Conservation (phyloP, 1,140 invertebrate species). For the Mylabris phalerata region DNA sequence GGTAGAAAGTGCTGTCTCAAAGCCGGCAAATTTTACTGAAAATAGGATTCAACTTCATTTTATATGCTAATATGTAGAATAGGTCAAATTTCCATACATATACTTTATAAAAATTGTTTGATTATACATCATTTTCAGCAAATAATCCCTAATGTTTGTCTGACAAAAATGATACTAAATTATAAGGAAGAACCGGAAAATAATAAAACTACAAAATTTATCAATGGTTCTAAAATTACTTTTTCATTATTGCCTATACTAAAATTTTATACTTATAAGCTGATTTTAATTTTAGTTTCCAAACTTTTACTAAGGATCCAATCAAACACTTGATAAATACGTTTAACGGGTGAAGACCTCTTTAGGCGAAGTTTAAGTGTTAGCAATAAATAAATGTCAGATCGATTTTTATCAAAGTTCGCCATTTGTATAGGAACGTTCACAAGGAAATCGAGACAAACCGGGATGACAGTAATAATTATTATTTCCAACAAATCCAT, state of each 20-base stretch:
- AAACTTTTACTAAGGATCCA: too few relatives aligned
- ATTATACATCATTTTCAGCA: slow-evolving; percentile 9
- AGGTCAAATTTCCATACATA: slow-evolving; percentile 10
- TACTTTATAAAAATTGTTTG: slow-evolving; percentile 9
- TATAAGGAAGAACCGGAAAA: too few relatives aligned
- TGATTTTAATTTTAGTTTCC: too few relatives aligned
- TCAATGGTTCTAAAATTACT: too few relatives aligned
- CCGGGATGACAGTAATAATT: slow-evolving; percentile 23
- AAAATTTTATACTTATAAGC: too few relatives aligned
- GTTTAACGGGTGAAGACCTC: slow-evolving; percentile 22
- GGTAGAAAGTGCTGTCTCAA: too few relatives aligned
- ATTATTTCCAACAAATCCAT: slow-evolving; percentile 26
- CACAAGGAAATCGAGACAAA: slow-evolving; percentile 15
- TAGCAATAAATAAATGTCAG: slow-evolving; percentile 30
- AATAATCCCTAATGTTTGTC: too few relatives aligned
- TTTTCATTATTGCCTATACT: too few relatives aligned
- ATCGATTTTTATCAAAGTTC: slow-evolving; percentile 31
- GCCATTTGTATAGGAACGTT: slow-evolving; percentile 22
- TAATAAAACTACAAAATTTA: too few relatives aligned
- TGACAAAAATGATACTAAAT: too few relatives aligned
- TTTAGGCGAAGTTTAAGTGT: slow-evolving; percentile 25
- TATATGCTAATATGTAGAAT: slow-evolving; percentile 11
- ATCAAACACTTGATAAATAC: slow-evolving; percentile 20
- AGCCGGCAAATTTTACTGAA: too few relatives aligned
- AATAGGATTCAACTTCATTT: slow-evolving; percentile 1